phyloP scores from a whole-genome alignment of 1,140 invertebrate genomes.

The Euborellia annulipes region DNA sequence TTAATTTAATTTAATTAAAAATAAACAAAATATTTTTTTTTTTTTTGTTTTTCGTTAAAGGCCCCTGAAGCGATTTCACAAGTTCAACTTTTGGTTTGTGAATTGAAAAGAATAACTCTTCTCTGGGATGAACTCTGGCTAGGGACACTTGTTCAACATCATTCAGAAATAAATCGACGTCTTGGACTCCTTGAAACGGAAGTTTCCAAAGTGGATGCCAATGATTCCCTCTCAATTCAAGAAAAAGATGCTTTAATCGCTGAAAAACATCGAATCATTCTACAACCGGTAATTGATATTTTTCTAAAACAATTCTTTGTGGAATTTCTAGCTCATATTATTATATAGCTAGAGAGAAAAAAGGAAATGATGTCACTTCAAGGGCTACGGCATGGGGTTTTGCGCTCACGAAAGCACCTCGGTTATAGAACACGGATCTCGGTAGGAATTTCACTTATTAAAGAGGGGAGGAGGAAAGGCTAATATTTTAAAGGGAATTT shows the following conservation, averaged over 20 bases:
- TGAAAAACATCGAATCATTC: conserved; percentile 75
- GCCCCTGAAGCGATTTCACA: conserved; percentile 73
- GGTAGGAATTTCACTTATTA: too few relatives aligned
- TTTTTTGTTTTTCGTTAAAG: too few relatives aligned
- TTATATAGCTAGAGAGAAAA: too few relatives aligned
- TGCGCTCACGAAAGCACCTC: too few relatives aligned
- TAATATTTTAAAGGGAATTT: too few relatives aligned
- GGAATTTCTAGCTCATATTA: too few relatives aligned
- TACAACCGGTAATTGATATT: conserved; percentile 58
- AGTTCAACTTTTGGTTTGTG: conserved; percentile 76
- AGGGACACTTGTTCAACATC: conserved; percentile 69
- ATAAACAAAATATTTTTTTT: too few relatives aligned
- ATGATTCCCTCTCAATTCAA: conserved; percentile 44
- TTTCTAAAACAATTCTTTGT: too few relatives aligned
- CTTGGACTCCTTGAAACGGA: conserved; percentile 67
- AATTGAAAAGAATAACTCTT: conserved; percentile 79
- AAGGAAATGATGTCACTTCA: too few relatives aligned
- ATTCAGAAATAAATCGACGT: conserved; percentile 61
- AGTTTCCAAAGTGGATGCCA: conserved; percentile 56
- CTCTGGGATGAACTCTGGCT: conserved; percentile 96
- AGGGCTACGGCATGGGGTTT: too few relatives aligned
- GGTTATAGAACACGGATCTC: too few relatives aligned
- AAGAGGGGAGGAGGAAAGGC: too few relatives aligned
- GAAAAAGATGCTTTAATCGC: conserved; percentile 62
- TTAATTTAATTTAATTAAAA: not conserved